phyloP scores from a whole-genome alignment of 2,888 invertebrate genomes.

The Xylota sylvarum region DNA sequence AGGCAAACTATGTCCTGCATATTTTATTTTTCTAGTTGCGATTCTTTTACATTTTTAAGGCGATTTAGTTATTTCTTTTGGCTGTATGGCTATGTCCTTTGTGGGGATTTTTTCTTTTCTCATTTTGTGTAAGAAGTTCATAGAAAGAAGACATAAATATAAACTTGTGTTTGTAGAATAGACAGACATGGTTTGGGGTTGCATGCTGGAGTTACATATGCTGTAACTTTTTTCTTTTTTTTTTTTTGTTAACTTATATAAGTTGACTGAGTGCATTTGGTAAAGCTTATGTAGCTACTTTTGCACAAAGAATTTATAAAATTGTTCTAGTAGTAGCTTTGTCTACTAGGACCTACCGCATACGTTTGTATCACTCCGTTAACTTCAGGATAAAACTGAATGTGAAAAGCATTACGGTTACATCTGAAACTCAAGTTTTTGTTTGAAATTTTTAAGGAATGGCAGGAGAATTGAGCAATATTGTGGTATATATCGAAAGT shows the following conservation, averaged over 20 bases:
- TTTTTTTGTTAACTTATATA: not conserved
- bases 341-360: no score
- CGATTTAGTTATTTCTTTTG: conserved; percentile 6
- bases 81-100: not conserved
- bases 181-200: not conserved
- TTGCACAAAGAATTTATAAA: not conserved
- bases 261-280: conserved; percentile 8
- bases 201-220: conserved; percentile 26
- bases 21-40: conserved; percentile 43
- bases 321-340: no score
- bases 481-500: no score
- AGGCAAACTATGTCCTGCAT: conserved; percentile 61
- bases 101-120: not conserved
- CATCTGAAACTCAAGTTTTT: no score
- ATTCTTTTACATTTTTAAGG: conserved; percentile 7
- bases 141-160: conserved; percentile 1
- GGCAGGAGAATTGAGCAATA: no score
- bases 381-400: no score
- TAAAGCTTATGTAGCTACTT: conserved; percentile 1
- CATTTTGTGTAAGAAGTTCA: not conserved
- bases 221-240: not conserved
- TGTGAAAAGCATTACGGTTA: no score
- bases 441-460: no score
- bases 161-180: conserved; percentile 3
- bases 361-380: no score